phyloP scores from a whole-genome alignment of 2,888 invertebrate genomes.

The Deilephila elpenor region DNA sequence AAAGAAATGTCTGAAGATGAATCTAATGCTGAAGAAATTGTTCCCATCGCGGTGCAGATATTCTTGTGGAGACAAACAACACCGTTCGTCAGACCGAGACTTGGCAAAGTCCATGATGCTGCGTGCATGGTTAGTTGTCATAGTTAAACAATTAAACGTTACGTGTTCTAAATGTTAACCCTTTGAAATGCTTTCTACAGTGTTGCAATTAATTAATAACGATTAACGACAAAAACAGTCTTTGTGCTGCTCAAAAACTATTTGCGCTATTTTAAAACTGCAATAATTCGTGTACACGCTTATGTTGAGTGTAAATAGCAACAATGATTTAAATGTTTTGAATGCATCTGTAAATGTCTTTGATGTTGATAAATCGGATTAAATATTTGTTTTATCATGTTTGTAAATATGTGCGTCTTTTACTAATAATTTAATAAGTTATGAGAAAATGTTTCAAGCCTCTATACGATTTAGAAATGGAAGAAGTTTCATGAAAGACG shows the following conservation, averaged over 20 bases:
- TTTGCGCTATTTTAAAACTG: background rate
- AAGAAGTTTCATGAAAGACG: background rate
- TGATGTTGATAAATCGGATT: background rate
- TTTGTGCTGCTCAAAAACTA: background rate
- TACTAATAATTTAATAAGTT: background rate
- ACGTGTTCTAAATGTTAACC: background rate
- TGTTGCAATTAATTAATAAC: background rate
- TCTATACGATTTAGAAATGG: background rate
- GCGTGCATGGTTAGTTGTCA: conserved; percentile 94
- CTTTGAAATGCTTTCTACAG: background rate
- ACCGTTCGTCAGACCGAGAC: conserved; percentile 97
- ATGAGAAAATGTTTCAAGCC: background rate
- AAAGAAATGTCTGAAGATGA: conserved; percentile 83
- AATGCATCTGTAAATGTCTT: background rate
- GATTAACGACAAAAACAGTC: background rate
- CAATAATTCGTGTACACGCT: conserved; percentile 1
- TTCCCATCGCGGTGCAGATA: conserved; percentile 98
- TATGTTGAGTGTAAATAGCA: conserved; percentile 10
- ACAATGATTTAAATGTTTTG: background rate
- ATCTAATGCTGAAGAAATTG: conserved; percentile 88
- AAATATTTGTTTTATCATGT: background rate
- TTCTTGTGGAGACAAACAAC: conserved; percentile 99
- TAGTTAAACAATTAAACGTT: conserved; percentile 16
- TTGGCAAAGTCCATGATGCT: conserved; percentile 98
- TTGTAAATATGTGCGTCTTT: background rate